Conservation (phyloP, 2,888 invertebrate species). For the Pristionchus exspectatus region DNA sequence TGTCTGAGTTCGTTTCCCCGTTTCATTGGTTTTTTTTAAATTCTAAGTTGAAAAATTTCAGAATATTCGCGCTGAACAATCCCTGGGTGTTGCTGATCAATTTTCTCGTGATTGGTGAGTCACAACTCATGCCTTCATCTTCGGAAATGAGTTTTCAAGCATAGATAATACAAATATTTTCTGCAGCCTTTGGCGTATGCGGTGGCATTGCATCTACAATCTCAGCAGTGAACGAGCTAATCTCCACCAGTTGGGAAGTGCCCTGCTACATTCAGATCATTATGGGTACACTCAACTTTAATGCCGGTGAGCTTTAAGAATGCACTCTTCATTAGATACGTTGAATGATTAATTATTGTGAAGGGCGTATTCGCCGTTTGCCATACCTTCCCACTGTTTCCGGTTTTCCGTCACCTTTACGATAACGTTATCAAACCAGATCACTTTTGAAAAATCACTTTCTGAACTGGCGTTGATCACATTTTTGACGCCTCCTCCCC, state of each 20-base stretch:
- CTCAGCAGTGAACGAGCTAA: conserved; percentile 58
- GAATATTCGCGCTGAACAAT: neutral
- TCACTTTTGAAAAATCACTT: neutral
- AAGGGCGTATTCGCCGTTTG: neutral
- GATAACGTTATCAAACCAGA: conserved; percentile 25
- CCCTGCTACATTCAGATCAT: conserved; percentile 46
- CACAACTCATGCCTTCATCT: neutral
- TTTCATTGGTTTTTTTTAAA: neutral
- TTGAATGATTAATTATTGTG: neutral
- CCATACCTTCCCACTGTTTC: neutral
- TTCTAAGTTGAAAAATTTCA: neutral
- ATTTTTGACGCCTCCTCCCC: neutral
- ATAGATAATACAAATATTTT: neutral
- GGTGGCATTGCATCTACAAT: conserved; percentile 64
- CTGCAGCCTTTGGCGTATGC: conserved; percentile 63
- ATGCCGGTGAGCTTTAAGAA: neutral
- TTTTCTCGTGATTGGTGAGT: conserved; percentile 12
- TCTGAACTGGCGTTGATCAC: neutral
- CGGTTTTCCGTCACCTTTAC: neutral
- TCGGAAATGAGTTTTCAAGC: neutral
- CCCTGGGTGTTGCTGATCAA: conserved; percentile 3
- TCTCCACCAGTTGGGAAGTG: neutral
- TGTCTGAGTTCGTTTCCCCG: neutral
- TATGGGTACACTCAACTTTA: conserved; percentile 16
- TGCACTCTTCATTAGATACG: too few species aligned